phyloP scores from a whole-genome alignment of 2,113 vertebrate species.

The Chunga burmeisteri region DNA sequence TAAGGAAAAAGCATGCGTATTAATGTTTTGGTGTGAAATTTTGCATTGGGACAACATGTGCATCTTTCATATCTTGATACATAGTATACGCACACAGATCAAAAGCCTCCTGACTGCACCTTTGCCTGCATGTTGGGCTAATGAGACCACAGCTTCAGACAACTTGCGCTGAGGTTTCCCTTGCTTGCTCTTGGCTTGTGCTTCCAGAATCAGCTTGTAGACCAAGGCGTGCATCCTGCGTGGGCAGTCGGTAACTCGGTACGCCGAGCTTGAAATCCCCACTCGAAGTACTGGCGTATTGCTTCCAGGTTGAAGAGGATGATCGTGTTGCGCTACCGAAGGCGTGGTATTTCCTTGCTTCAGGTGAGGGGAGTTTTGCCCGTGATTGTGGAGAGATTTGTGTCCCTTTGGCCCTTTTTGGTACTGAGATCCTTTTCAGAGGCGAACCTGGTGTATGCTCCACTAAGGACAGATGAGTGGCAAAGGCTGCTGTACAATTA shows the following conservation, averaged over 20 bases:
- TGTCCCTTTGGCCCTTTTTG: background rate
- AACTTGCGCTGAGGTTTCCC: background rate
- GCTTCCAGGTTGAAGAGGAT: background rate
- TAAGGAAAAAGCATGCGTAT: background rate
- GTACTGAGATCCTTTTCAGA: background rate
- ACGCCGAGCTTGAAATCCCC: background rate
- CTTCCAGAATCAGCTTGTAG: background rate
- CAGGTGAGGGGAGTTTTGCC: background rate
- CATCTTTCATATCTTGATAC: background rate
- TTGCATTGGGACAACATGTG: background rate
- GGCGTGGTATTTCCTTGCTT: background rate
- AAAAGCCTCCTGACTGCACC: background rate
- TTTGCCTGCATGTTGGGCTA: background rate
- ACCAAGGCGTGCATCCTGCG: background rate
- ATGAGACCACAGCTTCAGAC: slow-evolving; percentile 4
- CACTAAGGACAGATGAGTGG: background rate
- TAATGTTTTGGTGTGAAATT: background rate
- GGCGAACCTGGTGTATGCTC: background rate
- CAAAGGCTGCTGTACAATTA: background rate
- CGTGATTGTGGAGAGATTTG: background rate
- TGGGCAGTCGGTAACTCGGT: accelerated
- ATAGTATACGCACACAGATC: background rate
- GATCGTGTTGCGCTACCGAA: background rate
- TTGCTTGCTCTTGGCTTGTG: background rate
- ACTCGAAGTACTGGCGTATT: background rate